phyloP scores from a whole-genome alignment of 2,797 vertebrate genomes.

The Eidolon dupreanum region DNA sequence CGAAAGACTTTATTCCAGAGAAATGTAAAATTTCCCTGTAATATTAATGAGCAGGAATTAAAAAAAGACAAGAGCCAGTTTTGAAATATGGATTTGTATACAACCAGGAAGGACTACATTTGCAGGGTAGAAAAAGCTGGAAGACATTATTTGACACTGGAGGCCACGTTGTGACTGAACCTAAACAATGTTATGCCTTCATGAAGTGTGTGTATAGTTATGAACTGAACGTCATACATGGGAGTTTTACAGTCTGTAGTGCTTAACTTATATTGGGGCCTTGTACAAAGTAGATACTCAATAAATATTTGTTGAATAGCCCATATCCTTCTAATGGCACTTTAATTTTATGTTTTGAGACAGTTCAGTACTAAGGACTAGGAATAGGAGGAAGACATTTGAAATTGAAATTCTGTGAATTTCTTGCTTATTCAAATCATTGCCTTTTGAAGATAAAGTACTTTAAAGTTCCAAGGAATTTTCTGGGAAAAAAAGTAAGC shows the following conservation, averaged over 20 bases:
- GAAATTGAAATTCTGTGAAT: neutral
- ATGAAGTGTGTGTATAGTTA: neutral
- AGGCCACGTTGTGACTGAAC: neutral
- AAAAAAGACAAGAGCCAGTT: neutral
- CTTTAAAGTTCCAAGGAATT: conserved; percentile 19
- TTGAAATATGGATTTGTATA: conserved; percentile 1
- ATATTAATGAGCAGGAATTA: conserved; percentile 44
- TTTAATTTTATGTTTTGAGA: conserved; percentile 35
- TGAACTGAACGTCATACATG: neutral
- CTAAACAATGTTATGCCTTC: neutral
- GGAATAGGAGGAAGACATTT: conserved; percentile 37
- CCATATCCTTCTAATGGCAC: neutral
- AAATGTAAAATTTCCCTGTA: conserved; percentile 3
- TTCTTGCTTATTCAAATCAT: neutral
- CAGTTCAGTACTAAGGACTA: neutral
- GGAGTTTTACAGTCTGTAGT: neutral
- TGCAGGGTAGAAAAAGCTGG: neutral
- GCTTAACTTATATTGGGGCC: neutral
- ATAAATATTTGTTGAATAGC: neutral
- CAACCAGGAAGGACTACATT: neutral
- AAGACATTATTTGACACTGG: neutral
- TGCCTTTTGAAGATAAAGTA: conserved; percentile 37
- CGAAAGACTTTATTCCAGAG: conserved; percentile 45
- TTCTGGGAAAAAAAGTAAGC: neutral
- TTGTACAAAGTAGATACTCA: neutral